These are phyloP conservation scores for Phycodurus eques DNA, from an alignment of 2,113 vertebrate genomes.

Conservation along the genomic window DNA sequence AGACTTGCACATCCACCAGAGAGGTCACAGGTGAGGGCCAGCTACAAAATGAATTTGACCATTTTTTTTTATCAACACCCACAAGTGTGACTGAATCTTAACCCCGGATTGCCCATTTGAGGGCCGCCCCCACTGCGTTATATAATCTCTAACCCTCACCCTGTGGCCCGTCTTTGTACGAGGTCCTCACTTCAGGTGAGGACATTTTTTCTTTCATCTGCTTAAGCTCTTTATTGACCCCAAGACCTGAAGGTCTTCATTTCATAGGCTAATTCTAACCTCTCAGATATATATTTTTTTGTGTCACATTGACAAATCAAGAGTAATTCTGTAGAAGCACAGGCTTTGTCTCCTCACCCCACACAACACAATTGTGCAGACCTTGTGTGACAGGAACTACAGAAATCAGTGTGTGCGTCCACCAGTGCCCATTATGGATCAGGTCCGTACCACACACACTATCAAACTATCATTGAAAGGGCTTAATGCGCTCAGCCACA, in stretches of 20 bases:
- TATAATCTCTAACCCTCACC: conserved; percentile 6
- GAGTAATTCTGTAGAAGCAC: neutral
- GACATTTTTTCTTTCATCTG: neutral
- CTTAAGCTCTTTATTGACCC: conserved; percentile 15
- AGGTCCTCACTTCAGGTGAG: conserved; percentile 10
- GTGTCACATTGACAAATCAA: neutral
- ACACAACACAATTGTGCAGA: conserved; percentile 8
- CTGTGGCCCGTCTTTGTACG: neutral
- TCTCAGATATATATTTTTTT: conserved; percentile 5
- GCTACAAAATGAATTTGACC: neutral
- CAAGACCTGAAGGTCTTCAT: conserved; percentile 3
- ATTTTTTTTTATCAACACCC: neutral
- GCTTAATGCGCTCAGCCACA: conserved; percentile 41
- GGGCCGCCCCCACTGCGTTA: neutral
- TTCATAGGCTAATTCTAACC: conserved; percentile 8
- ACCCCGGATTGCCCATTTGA: conserved; percentile 3
- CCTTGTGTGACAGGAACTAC: conserved; percentile 28
- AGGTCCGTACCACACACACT: conserved; percentile 41
- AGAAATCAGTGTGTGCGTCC: conserved; percentile 34
- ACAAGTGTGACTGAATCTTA: neutral
- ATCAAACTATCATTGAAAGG: conserved; percentile 60
- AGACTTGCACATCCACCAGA: neutral
- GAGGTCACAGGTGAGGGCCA: neutral
- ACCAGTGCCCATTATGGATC: conserved; percentile 36
- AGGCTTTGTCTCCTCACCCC: neutral